These are phyloP conservation scores for Apamea sordens DNA, from an alignment of 2,888 invertebrate species.

Conservation along the genomic window DNA sequence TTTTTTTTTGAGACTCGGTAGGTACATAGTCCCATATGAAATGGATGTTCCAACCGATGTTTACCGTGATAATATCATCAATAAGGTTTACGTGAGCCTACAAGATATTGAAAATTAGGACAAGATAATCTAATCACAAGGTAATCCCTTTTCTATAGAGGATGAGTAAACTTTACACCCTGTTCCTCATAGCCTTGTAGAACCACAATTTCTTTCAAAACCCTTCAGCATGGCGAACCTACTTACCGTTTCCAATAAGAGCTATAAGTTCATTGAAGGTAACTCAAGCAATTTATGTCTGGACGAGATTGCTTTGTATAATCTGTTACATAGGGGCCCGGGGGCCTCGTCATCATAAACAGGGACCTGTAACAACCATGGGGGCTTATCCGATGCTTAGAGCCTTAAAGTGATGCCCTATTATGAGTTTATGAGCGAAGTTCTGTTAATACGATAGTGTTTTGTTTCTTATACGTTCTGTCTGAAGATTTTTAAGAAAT, in stretches of 20 bases:
- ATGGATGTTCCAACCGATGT: too few species aligned
- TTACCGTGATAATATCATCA: background rate
- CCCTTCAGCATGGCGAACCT: slow-evolving; percentile 23
- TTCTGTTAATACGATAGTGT: slow-evolving; percentile 27
- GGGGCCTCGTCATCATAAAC: slow-evolving; percentile 79
- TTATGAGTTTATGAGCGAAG: slow-evolving; percentile 38
- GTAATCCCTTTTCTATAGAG: background rate
- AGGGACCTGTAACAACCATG: slow-evolving; percentile 79
- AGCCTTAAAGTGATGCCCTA: slow-evolving; percentile 75
- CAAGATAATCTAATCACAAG: background rate
- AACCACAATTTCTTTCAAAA: background rate
- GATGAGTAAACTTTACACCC: too few species aligned
- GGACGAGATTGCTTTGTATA: slow-evolving; percentile 83
- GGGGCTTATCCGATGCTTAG: slow-evolving; percentile 81
- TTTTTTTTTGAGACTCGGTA: too few species aligned
- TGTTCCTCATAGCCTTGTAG: too few species aligned
- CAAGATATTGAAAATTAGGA: background rate
- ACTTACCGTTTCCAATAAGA: slow-evolving; percentile 75
- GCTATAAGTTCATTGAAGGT: slow-evolving; percentile 77
- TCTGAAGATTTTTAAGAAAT: background rate
- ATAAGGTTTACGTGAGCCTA: background rate
- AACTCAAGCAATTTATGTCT: slow-evolving; percentile 84
- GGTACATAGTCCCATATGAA: too few species aligned
- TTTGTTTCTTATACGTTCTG: background rate
- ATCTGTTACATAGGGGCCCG: slow-evolving; percentile 74